phyloP scores from a whole-genome alignment of 2,797 vertebrate genomes.

The Chelidonichthys spinosus region DNA sequence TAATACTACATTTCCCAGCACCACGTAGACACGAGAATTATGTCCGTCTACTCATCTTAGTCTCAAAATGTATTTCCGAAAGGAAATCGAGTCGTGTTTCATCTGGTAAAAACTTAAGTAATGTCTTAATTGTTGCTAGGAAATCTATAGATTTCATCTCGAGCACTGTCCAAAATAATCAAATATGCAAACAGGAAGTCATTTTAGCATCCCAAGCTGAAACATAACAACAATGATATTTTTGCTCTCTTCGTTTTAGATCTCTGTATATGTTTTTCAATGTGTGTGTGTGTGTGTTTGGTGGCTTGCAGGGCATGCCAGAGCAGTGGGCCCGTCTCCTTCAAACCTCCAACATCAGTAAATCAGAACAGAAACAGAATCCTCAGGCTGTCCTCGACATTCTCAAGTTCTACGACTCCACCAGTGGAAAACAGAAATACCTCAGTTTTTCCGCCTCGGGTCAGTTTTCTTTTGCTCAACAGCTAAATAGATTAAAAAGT shows the following conservation, averaged over 20 bases:
- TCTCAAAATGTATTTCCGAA: neutral
- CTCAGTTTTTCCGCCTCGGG: conserved; percentile 94
- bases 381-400: conserved; percentile 97
- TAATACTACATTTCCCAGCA: neutral
- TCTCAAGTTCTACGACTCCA: conserved; percentile 98
- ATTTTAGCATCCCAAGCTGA: neutral
- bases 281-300: conserved; percentile 17
- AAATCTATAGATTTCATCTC: neutral
- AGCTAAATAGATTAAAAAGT: neutral
- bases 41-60: neutral
- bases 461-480: conserved; percentile 68
- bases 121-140: neutral
- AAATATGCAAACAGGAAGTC: conserved; percentile 2
- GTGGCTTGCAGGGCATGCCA: conserved; percentile 92
- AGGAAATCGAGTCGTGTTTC: neutral
- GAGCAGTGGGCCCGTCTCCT: conserved; percentile 98
- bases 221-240: neutral
- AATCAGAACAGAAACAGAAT: conserved; percentile 98
- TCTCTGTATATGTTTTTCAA: conserved; percentile 16
- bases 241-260: neutral
- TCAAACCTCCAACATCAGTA: conserved; percentile 98
- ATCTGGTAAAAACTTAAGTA: neutral
- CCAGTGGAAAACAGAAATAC: conserved; percentile 97
- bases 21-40: too few species aligned
- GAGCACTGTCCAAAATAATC: neutral